Percentiles rank a stretch among this genome's conserved stretches.
These are phyloP conservation scores for Nemoura dubitans DNA, from an alignment of 2,888 invertebrate genomes.

Conservation along the genomic window DNA sequence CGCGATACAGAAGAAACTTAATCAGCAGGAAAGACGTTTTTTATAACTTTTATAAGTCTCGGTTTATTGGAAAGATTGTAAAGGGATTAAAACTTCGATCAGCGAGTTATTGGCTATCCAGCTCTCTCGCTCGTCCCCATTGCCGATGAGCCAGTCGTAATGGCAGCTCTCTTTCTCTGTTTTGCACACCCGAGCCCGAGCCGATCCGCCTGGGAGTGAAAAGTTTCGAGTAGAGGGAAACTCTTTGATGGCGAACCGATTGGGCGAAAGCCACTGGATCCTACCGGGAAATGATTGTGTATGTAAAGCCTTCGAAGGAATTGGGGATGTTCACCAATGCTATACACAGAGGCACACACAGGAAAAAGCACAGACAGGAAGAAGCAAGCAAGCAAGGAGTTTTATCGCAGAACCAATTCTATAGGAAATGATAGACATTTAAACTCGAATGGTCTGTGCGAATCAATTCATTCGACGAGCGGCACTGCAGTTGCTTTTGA, in stretches of 20 bases:
- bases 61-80: constrained; percentile 18
- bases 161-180: not conserved
- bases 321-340: not conserved
- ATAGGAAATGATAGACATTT: constrained; percentile 12
- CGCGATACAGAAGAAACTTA: not conserved
- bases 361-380: not conserved
- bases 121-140: constrained; percentile 16
- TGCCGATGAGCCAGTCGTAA: not conserved
- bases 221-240: not conserved
- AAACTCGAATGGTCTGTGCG: not conserved
- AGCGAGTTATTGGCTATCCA: constrained; percentile 16
- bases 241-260: constrained; percentile 16
- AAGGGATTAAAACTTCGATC: constrained; percentile 32
- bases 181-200: no score
- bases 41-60: not conserved
- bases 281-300: constrained; percentile 23
- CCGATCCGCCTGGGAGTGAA: not conserved
- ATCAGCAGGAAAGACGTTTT: constrained; percentile 2
- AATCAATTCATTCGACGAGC: not conserved
- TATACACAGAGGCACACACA: not conserved
- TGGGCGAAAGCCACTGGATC: constrained; percentile 10
- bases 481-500: not conserved
- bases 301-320: constrained; percentile 1
- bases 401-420: not conserved
- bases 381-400: not conserved